Base-by-base conservation (phyloP, 2,888 invertebrate species). In the Folsomia manolachei region DNA sequence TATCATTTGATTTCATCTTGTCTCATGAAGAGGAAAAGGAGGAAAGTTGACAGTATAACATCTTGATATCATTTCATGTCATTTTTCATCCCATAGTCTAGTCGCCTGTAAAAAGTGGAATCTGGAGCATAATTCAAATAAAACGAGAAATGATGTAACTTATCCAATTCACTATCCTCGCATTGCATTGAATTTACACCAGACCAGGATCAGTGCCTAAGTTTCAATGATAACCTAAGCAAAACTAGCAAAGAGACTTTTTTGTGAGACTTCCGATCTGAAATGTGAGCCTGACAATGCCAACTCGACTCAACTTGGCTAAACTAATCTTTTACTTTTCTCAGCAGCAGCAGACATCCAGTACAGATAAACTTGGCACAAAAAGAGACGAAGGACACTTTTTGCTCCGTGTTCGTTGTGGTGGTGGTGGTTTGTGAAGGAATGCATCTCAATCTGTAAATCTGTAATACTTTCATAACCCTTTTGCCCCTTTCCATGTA, bases 361-460 rank as follows among this genome's bases (percentile, higher is more conserved):
- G n/a, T n/a, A n/a, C n/a, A n/a, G n/a, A n/a, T 56, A 56, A 56
- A 56, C 56, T 56, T 56, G 56, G 56, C 56, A 56, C 56, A 56
- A 56, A 56, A 7, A 7, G 56, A 56, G 56, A 51, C 21, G 56
- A 56, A 56, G 56, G 56, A 56, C 56, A 56, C 56, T 56, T 56
- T 56, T 56, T 56, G 56, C 56, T 19, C n/a, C n/a, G n/a, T n/a
- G n/a, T n/a, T n/a, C n/a, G n/a, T 56, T 18, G 19, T 56, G 56
- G 56, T 19, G 18, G 19, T 56, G 19, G 18, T 56, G 56, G 19
- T 51, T 51, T 51, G 51, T n/a, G n/a, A 39, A 9, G 39, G 39
- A 39, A 39, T 39, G 56, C 7, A 56, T 56, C 56, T 56, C 56
- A 56, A 56, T 56, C 56, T 56, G 19, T 56, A 56, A 56, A 56